A percentile compares a stretch with the other conserved stretches of the same genome.
Conservation (phyloP, 2,797 vertebrate genomes). For the Chaetodon trifasciatus region DNA sequence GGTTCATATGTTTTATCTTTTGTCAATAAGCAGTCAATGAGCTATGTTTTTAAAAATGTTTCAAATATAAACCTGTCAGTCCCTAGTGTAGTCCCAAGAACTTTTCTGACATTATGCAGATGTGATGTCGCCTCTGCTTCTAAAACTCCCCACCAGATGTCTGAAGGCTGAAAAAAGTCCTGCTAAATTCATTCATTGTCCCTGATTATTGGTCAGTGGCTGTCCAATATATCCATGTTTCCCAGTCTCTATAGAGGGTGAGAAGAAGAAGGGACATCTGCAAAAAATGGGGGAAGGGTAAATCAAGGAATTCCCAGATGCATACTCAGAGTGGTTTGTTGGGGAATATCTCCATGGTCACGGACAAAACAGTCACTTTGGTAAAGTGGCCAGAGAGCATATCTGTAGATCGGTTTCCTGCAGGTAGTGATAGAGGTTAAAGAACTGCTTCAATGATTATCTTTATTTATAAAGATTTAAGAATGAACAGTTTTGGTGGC, state of each 20-base stretch:
- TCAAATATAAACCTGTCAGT: background rate
- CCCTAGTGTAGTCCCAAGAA: background rate
- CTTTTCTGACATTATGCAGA: conserved; percentile 21
- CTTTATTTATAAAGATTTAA: conserved; percentile 6
- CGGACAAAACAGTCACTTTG: conserved; percentile 45
- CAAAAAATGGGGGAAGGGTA: background rate
- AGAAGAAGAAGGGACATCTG: conserved; percentile 63
- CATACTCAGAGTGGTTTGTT: conserved; percentile 42
- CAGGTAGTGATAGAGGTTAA: conserved; percentile 10
- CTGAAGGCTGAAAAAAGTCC: conserved; percentile 32
- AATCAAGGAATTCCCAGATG: conserved; percentile 58
- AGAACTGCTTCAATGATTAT: conserved; percentile 10
- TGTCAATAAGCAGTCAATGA: background rate
- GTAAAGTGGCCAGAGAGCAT: background rate
- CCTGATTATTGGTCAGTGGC: conserved; percentile 61
- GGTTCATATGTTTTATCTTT: background rate
- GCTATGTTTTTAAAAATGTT: background rate
- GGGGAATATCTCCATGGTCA: conserved; percentile 65
- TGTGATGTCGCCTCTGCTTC: conserved; percentile 34
- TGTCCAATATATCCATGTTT: conserved; percentile 49
- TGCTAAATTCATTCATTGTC: conserved; percentile 65
- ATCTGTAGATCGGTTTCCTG: conserved; percentile 21
- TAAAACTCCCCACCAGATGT: conserved; percentile 66
- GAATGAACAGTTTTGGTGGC: conserved; percentile 1
- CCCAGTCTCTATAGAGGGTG: conserved; percentile 27